Evolutionary conservation across 30 jellyfish, hydroid and myxozoan genomes (phyloP), one percentile per base, ranked within the genome.

Genomic region (Chironex yamaguchii): DNA sequence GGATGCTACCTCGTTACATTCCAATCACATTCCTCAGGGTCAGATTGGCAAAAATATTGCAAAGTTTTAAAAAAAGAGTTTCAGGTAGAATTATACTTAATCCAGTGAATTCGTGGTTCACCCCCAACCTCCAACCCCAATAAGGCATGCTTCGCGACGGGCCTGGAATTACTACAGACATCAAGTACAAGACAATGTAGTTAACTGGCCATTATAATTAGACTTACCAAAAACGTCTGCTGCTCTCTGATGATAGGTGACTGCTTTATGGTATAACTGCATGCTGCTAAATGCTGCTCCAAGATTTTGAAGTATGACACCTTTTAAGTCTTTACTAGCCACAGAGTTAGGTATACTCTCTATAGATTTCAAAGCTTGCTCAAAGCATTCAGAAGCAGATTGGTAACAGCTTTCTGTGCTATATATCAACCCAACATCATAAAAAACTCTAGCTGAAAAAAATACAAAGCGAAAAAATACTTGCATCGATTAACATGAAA

Each of bases 361-460:
- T 67, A 93, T 23, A 23, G 92, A 77, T 27, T 87, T 89, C 34
- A 67, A 74, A 1, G 98, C 87, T 27, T 88, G 97, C 77, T 88
- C 97, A 77, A 93, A 93, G 58, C 98, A 93, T 42, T 93, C 98
- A 24, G 89, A 52, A 28, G 97, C 98, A 1, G 98, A 93, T 28
- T 88, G 91, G 84, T 79, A 88, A 30, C 92, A 70, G 12, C 88
- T 74, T 71, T 93, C 98, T 33, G 96, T 79, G 32, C 92, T 87
- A 85, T 93, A 93, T 69, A 93, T 32, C 71, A 93, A 49, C 1
- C 98, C 98, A 67, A 93, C 88, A 27, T 93, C 97, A 78, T 82
- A 96, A 71, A 79, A 93, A 28, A 93, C 83, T 54, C 88, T 82
- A 49, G 96, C 98, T 93, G 76, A 67, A 36, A 49, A 29, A 52